A percentile compares a stretch with the other conserved stretches of the same genome.
These are phyloP conservation scores for Metallyticus violacea DNA, from an alignment of 2,888 invertebrate species.

Conservation along the genomic window DNA sequence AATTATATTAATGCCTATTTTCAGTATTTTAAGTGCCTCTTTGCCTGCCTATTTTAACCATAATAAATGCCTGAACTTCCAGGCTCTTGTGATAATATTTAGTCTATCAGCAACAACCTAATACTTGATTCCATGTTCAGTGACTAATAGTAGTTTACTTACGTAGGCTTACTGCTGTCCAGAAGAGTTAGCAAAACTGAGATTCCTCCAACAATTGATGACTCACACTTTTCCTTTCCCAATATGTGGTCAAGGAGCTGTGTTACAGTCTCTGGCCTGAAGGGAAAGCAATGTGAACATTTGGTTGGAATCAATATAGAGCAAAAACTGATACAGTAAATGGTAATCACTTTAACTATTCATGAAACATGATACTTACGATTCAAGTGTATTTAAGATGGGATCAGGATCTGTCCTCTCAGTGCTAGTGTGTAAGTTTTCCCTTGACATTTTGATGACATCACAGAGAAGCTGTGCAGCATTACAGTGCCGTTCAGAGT, in stretches of 20 bases:
- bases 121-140: too few relatives aligned
- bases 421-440: constrained; percentile 54
- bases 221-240: constrained; percentile 61
- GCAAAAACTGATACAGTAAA: neutral
- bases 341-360: neutral
- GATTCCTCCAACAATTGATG: constrained; percentile 75
- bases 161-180: constrained; percentile 51
- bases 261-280: constrained; percentile 62
- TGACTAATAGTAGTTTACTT: constrained; percentile 33
- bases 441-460: constrained; percentile 68
- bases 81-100: too few relatives aligned
- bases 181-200: constrained; percentile 73
- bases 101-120: too few relatives aligned
- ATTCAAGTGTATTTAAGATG: constrained; percentile 69
- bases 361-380: constrained; percentile 51
- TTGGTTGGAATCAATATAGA: neutral
- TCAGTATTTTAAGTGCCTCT: too few relatives aligned
- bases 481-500: constrained; percentile 78
- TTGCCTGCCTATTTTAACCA: too few relatives aligned
- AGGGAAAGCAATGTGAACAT: constrained; percentile 33
- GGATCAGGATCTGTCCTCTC: constrained; percentile 67
- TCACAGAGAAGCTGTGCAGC: constrained; percentile 86
- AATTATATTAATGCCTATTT: too few relatives aligned
- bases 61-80: too few relatives aligned
- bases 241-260: constrained; percentile 74